phyloP scores from a whole-genome alignment of 2,888 invertebrate genomes.

The Dicyrtomina minuta region DNA sequence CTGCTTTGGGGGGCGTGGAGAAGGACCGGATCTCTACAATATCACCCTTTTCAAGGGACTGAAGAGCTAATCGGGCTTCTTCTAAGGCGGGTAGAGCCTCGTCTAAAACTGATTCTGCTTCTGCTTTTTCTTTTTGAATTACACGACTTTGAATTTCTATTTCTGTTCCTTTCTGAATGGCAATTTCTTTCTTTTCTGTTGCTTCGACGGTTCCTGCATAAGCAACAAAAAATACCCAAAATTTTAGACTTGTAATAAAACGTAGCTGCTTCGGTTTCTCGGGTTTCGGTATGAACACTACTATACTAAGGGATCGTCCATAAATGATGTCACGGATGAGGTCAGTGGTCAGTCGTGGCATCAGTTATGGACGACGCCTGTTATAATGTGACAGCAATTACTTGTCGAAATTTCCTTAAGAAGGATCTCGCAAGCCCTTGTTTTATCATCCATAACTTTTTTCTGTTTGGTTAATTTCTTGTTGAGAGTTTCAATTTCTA shows the following conservation, averaged over 20 bases:
- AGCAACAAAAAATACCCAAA: background rate
- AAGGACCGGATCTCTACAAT: constrained; percentile 77
- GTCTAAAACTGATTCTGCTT: constrained; percentile 76
- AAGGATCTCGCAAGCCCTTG: constrained; percentile 75
- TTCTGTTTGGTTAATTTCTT: constrained; percentile 78
- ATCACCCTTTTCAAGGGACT: constrained; percentile 82
- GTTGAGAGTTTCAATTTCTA: constrained; percentile 76
- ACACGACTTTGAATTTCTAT: constrained; percentile 78
- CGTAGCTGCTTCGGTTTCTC: background rate
- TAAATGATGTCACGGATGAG: too few relatives aligned
- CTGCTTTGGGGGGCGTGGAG: constrained; percentile 85
- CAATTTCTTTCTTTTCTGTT: constrained; percentile 74
- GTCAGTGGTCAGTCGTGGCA: too few relatives aligned
- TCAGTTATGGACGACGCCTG: too few relatives aligned
- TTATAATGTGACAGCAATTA: too few relatives aligned
- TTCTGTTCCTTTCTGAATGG: constrained; percentile 75
- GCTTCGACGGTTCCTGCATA: constrained; percentile 60
- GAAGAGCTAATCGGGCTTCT: constrained; percentile 74
- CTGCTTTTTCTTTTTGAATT: constrained; percentile 77
- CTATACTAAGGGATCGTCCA: too few relatives aligned
- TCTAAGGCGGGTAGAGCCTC: constrained; percentile 84
- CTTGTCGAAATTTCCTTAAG: constrained; percentile 69
- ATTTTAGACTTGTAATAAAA: background rate
- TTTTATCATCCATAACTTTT: constrained; percentile 77
- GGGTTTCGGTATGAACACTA: background rate